Percentiles rank a stretch among this genome's conserved stretches.
Evolutionary conservation across 1,140 invertebrate species (phyloP).

Genomic region (Sitobion miscanthi): DNA sequence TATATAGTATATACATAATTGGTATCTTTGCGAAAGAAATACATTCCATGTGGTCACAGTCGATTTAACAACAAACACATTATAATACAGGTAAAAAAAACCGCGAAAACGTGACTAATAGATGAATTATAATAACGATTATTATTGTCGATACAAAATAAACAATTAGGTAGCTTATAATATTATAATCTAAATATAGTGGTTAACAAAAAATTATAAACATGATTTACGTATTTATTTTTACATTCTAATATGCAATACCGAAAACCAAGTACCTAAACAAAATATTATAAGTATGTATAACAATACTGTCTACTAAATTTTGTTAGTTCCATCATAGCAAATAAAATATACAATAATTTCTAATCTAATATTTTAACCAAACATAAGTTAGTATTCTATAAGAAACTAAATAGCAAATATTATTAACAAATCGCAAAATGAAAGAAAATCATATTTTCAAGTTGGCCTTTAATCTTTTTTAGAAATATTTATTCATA

Average conservation of each 20-base stretch:
- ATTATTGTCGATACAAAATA: neutral
- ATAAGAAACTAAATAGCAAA: too few species aligned
- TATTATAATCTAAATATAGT: slow-evolving; percentile 7
- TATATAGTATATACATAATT: neutral
- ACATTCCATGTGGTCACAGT: neutral
- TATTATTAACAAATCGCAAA: too few species aligned
- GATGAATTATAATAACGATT: slow-evolving; percentile 33
- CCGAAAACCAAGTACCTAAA: neutral
- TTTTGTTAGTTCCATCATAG: neutral
- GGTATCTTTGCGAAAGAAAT: neutral
- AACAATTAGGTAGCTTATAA: neutral
- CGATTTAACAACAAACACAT: slow-evolving; percentile 34
- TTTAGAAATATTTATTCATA: too few species aligned
- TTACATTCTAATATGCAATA: neutral
- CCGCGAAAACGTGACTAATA: slow-evolving; percentile 21
- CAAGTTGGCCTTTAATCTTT: too few species aligned
- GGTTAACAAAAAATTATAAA: neutral
- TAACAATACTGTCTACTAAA: neutral
- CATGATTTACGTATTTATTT: neutral
- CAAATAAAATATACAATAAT: neutral
- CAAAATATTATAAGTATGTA: neutral
- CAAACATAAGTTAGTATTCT: too few species aligned
- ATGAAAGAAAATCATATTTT: too few species aligned
- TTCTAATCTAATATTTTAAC: neutral
- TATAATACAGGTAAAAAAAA: neutral